phyloP scores from a whole-genome alignment of 2,888 invertebrate species.

The Herminia tarsipennalis region DNA sequence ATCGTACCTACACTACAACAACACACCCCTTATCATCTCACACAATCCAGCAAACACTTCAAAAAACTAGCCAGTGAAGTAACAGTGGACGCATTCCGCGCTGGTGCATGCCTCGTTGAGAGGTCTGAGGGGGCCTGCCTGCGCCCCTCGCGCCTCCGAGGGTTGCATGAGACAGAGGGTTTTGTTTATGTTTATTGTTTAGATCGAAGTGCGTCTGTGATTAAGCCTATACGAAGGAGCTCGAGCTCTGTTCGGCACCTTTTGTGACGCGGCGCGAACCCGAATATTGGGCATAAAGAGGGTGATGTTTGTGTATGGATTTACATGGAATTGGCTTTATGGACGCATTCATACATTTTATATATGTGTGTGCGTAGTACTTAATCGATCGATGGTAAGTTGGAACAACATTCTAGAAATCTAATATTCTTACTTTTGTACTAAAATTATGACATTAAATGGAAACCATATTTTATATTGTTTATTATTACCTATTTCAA shows the following conservation, averaged over 20 bases:
- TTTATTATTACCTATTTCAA: too few species aligned
- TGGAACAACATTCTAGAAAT: too few species aligned
- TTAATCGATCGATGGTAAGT: too few species aligned
- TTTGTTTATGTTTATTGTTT: constrained; percentile 48
- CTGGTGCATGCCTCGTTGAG: constrained; percentile 14
- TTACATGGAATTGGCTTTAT: constrained; percentile 6
- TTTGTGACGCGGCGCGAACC: background rate
- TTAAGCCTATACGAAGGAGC: constrained; percentile 21
- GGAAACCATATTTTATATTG: too few species aligned
- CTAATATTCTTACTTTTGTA: too few species aligned
- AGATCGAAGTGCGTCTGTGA: constrained; percentile 27
- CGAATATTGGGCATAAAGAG: background rate
- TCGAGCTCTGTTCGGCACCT: constrained; percentile 1
- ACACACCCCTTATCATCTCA: constrained; percentile 3
- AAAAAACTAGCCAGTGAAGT: constrained; percentile 2
- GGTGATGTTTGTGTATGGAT: constrained; percentile 4
- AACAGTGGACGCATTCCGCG: constrained; percentile 23
- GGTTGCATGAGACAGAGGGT: background rate
- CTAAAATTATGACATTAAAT: too few species aligned
- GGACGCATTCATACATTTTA: too few species aligned
- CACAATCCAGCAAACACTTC: constrained; percentile 11
- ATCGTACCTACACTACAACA: background rate
- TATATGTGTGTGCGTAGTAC: too few species aligned
- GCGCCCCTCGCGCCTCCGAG: constrained; percentile 11
- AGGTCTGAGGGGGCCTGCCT: constrained; percentile 19